Percentiles rank a stretch among this genome's conserved stretches.
Evolutionary conservation across 2,797 vertebrate species (phyloP).

Genomic region (Pseudochirops cupreus): DNA sequence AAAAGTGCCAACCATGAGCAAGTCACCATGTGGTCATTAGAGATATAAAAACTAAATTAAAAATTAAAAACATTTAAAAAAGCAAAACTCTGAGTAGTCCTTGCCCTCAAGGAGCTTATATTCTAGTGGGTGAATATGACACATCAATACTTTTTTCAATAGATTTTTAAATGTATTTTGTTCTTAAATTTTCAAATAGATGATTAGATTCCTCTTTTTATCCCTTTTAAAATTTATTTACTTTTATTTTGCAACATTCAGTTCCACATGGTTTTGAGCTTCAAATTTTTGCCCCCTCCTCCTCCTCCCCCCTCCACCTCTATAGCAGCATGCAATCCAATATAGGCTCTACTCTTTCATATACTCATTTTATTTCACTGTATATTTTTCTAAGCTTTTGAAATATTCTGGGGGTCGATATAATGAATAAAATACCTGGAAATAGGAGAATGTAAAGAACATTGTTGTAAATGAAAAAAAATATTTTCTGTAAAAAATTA

Average conservation of each 20-base stretch:
- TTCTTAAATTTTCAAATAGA: neutral
- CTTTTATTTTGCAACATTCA: too few species aligned
- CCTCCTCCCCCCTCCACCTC: too few species aligned
- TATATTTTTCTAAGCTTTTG: neutral
- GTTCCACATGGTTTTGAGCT: too few species aligned
- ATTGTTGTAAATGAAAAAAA: neutral
- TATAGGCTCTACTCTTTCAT: neutral
- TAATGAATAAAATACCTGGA: neutral
- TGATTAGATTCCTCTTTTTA: too few species aligned
- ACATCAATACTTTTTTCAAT: neutral
- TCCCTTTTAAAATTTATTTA: too few species aligned
- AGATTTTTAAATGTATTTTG: neutral
- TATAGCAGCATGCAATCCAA: too few species aligned
- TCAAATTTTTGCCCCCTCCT: too few species aligned
- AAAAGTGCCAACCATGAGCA: neutral
- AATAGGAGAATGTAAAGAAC: neutral
- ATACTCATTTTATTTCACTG: neutral
- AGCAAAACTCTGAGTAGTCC: neutral
- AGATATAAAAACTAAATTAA: neutral
- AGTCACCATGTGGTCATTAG: neutral
- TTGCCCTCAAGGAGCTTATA: neutral
- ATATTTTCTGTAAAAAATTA: neutral
- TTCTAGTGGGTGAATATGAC: neutral
- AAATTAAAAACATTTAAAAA: neutral
- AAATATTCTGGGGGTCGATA: neutral